Percentiles rank a stretch among this genome's conserved stretches.
phyloP scores from a whole-genome alignment of 2,113 vertebrate species.

The Cyanocitta stelleri region DNA sequence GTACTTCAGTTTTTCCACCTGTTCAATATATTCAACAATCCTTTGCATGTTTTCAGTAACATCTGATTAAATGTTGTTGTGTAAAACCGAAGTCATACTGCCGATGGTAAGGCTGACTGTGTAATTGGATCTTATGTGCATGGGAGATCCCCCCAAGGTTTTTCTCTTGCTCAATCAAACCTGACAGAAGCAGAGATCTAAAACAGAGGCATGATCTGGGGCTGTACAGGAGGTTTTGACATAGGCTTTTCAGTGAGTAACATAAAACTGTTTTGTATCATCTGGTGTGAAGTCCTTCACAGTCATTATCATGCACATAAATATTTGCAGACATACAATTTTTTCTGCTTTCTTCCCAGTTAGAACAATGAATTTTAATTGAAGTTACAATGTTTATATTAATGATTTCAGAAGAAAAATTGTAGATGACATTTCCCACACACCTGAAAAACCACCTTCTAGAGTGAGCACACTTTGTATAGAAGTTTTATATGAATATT shows the following conservation, averaged over 20 bases:
- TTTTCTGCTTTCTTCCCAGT: background rate
- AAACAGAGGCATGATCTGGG: background rate
- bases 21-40: fast-evolving
- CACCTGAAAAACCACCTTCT: background rate
- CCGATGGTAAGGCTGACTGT: background rate
- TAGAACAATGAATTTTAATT: background rate
- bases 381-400: background rate
- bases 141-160: background rate
- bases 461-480: background rate
- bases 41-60: background rate
- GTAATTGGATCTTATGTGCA: fast-evolving
- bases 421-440: background rate
- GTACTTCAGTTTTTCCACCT: background rate
- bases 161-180: background rate
- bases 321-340: background rate
- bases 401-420: background rate
- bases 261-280: background rate
- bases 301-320: background rate
- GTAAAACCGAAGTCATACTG: background rate
- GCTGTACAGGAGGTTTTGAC: background rate
- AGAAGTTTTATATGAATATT: background rate
- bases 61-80: background rate
- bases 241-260: background rate
- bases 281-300: background rate
- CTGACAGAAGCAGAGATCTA: background rate